Evolutionary conservation across 2,113 vertebrate genomes (phyloP).

Genomic region (Pseudonaja textilis): DNA sequence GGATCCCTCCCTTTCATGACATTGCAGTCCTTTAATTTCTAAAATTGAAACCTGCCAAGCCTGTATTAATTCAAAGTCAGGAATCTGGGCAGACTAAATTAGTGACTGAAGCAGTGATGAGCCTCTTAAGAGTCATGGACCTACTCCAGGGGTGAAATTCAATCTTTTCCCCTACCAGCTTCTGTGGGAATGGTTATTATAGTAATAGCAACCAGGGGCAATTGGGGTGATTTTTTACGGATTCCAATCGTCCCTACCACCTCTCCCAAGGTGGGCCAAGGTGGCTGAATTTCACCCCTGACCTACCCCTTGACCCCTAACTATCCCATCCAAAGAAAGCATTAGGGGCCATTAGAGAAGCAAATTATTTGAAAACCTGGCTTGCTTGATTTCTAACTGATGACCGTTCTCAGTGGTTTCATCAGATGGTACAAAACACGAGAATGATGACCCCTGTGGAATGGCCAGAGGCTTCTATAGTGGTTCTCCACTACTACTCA

Average conservation of each 20-base stretch:
- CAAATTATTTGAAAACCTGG: neutral
- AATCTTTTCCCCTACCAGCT: too few species aligned
- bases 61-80: neutral
- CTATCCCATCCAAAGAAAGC: neutral
- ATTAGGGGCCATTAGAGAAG: neutral
- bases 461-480: neutral
- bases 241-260: too few species aligned
- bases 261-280: too few species aligned
- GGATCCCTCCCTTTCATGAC: neutral
- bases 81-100: neutral
- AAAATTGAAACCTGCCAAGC: neutral
- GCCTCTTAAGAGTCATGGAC: neutral
- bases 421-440: neutral
- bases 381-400: neutral
- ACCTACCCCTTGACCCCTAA: too few species aligned
- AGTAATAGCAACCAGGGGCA: too few species aligned
- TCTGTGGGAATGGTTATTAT: too few species aligned
- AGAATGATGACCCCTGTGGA: neutral
- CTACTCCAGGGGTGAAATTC: too few species aligned
- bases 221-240: too few species aligned
- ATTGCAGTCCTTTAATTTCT: neutral
- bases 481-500: neutral
- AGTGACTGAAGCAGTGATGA: neutral
- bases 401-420: neutral
- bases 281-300: too few species aligned